A percentile compares a stretch with the other conserved stretches of the same genome.
Evolutionary conservation across 2,797 vertebrate genomes (phyloP).

Genomic region (Pipistrellus pygmaeus): DNA sequence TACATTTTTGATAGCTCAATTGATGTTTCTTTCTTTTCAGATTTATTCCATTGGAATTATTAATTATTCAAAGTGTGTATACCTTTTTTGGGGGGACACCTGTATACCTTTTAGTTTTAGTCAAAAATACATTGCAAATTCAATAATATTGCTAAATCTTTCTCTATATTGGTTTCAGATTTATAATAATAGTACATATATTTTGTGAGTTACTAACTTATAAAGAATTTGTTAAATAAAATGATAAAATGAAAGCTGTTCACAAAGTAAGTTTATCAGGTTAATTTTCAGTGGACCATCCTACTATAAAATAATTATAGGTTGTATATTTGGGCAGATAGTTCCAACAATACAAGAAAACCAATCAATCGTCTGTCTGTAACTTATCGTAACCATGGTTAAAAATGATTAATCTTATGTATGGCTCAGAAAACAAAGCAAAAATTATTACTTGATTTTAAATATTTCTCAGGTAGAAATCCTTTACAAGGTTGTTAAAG

Average conservation of each 20-base stretch:
- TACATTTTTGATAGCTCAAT: too few relatives aligned
- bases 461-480: conserved; percentile 42
- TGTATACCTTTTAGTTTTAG: background rate
- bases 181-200: background rate
- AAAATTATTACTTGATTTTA: conserved; percentile 13
- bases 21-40: too few relatives aligned
- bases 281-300: background rate
- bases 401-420: conserved; percentile 38
- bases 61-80: too few relatives aligned
- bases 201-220: background rate
- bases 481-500: background rate
- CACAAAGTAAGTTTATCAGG: background rate
- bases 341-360: conserved; percentile 19
- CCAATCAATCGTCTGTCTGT: conserved; percentile 20
- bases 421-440: background rate
- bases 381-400: background rate
- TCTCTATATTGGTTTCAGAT: background rate
- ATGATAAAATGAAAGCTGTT: conserved; percentile 15
- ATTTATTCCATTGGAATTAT: too few relatives aligned
- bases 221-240: conserved; percentile 28
- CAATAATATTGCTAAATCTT: conserved; percentile 20
- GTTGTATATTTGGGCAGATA: background rate
- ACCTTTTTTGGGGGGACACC: too few relatives aligned
- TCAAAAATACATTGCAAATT: conserved; percentile 35
- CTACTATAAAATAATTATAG: conserved; percentile 8